These are phyloP conservation scores for Schlechtendalia chinensis DNA, from an alignment of 1,140 invertebrate species.

Conservation along the genomic window DNA sequence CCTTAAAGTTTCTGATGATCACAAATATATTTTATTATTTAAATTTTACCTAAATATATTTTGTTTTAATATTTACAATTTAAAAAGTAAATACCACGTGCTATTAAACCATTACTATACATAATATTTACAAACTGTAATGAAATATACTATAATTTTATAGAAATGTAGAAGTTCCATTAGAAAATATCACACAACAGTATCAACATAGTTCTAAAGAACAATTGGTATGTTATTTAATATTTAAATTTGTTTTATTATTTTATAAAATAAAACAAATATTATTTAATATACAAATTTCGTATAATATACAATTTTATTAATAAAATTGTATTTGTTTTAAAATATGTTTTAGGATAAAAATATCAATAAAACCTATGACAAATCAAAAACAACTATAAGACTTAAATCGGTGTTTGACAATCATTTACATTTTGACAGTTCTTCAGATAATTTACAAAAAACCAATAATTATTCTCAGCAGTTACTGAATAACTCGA, in stretches of 20 bases:
- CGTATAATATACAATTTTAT: too few species aligned
- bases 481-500: background rate
- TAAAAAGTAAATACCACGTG: too few species aligned
- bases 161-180: conserved; percentile 3
- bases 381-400: background rate
- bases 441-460: background rate
- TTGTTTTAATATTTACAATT: too few species aligned
- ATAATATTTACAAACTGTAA: too few species aligned
- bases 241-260: background rate
- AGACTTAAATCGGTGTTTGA: background rate
- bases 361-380: background rate
- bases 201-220: background rate
- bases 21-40: too few species aligned
- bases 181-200: background rate
- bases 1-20: too few species aligned
- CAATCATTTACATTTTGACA: background rate
- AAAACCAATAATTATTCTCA: background rate
- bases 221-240: background rate
- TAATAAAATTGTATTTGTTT: background rate
- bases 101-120: too few species aligned
- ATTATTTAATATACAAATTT: too few species aligned
- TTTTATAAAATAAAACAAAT: background rate
- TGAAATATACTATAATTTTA: too few species aligned
- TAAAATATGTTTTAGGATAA: background rate
- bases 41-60: too few species aligned